Evolutionary conservation across 2,888 invertebrate species (phyloP).

Genomic region (Xylocampa areola): DNA sequence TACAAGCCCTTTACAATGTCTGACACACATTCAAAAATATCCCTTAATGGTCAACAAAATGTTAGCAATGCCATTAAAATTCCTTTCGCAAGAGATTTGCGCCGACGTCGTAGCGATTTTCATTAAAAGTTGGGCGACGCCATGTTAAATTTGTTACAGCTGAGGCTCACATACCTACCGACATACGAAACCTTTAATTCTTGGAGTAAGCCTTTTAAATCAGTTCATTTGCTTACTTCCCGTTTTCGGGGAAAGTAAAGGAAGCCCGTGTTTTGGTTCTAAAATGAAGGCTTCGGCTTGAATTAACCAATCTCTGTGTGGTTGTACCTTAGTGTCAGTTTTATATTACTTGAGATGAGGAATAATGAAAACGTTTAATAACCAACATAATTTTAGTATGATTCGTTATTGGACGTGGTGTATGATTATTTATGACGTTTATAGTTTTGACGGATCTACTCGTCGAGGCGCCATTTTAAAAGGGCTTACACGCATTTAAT

Average conservation of each 20-base stretch:
- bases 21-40: slow-evolving; percentile 34
- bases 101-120: slow-evolving; percentile 43
- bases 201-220: slow-evolving; percentile 24
- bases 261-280: no score
- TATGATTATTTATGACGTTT: no score
- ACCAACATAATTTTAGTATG: no score
- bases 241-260: not conserved
- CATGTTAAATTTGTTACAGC: slow-evolving; percentile 49
- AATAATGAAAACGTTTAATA: no score
- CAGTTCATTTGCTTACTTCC: slow-evolving; percentile 29
- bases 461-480: no score
- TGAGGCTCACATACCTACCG: slow-evolving; percentile 27
- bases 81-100: slow-evolving; percentile 49
- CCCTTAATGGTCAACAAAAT: slow-evolving; percentile 45
- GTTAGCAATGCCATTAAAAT: slow-evolving; percentile 56
- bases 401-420: no score
- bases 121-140: slow-evolving; percentile 58
- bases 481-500: no score
- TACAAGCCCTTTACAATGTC: slow-evolving; percentile 9
- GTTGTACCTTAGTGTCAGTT: no score
- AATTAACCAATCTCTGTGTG: no score
- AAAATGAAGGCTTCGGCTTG: no score
- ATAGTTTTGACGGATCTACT: no score
- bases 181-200: slow-evolving; percentile 25
- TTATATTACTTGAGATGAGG: no score